A percentile compares a stretch with the other conserved stretches of the same genome.
phyloP scores from a whole-genome alignment of 2,113 vertebrate genomes.

The Anolis carolinensis region DNA sequence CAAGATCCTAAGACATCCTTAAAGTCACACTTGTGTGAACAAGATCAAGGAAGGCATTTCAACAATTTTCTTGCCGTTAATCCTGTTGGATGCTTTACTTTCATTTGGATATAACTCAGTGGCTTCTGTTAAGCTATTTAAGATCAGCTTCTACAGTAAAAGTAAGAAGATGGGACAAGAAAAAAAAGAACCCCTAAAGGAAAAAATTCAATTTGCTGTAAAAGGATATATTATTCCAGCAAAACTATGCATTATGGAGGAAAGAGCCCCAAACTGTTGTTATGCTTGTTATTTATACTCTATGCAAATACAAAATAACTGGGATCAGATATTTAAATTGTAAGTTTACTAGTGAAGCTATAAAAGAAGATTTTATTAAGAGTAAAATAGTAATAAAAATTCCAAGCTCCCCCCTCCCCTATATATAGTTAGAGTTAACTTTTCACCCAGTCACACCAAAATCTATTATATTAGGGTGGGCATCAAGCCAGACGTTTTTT shows the following conservation, averaged over 20 bases:
- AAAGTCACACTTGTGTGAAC: constrained; percentile 18
- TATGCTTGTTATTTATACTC: constrained; percentile 24
- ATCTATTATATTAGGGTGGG: constrained; percentile 36
- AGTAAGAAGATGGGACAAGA: constrained; percentile 52
- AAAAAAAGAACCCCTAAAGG: constrained; percentile 37
- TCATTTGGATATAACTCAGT: constrained; percentile 11
- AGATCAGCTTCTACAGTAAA: constrained; percentile 27
- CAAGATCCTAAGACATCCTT: background rate
- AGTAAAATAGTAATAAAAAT: constrained; percentile 19
- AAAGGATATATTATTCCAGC: constrained; percentile 33
- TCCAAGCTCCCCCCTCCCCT: background rate
- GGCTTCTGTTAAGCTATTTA: constrained; percentile 42
- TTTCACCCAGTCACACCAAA: constrained; percentile 6
- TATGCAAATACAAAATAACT: constrained; percentile 49
- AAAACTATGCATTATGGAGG: constrained; percentile 51
- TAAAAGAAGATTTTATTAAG: constrained; percentile 40
- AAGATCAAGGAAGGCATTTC: background rate
- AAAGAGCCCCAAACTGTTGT: constrained; percentile 22
- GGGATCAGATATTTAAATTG: constrained; percentile 44
- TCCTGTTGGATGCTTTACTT: constrained; percentile 24
- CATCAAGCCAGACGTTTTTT: constrained; percentile 15
- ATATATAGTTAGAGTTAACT: constrained; percentile 19
- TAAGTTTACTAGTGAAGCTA: constrained; percentile 34
- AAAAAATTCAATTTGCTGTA: constrained; percentile 33
- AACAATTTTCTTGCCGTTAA: constrained; percentile 1